phyloP scores from a whole-genome alignment of 2,113 vertebrate species.

The Lates calcarifer region DNA sequence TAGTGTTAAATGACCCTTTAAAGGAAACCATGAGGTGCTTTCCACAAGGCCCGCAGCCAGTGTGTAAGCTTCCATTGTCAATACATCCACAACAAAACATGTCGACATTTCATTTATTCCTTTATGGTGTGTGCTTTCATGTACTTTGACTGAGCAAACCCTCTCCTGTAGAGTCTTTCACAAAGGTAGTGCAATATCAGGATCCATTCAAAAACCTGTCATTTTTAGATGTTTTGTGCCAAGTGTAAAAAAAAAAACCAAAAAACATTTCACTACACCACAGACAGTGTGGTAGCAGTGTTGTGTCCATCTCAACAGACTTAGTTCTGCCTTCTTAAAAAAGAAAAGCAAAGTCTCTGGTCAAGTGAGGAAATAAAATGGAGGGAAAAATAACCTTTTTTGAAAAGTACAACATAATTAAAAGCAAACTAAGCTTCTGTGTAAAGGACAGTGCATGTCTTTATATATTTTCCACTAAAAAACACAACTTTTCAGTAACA shows the following conservation, averaged over 20 bases:
- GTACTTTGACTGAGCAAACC: conserved; percentile 14
- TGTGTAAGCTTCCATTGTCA: neutral
- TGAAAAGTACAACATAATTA: neutral
- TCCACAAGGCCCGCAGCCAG: neutral
- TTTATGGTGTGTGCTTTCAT: conserved; percentile 29
- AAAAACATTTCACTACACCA: conserved; percentile 11
- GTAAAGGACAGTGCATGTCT: neutral
- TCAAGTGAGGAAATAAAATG: neutral
- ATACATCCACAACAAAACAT: neutral
- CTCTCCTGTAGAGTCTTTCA: conserved; percentile 16
- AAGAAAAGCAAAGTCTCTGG: neutral
- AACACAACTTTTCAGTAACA: neutral
- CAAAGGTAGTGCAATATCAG: neutral
- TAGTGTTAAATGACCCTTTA: conserved; percentile 33
- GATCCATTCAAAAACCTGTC: conserved; percentile 6
- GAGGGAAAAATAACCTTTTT: neutral
- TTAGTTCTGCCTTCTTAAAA: neutral
- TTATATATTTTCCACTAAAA: neutral
- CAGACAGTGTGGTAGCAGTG: neutral
- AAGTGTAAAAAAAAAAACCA: too few species aligned
- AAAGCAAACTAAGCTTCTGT: neutral
- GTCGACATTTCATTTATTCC: conserved; percentile 10
- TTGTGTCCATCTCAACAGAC: conserved; percentile 1
- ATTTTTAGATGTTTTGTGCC: conserved; percentile 34
- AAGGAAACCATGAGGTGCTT: conserved; percentile 14